Percentiles rank a stretch among this genome's conserved stretches.
These are phyloP conservation scores for Phrixothrix hirtus DNA, from an alignment of 2,888 invertebrate genomes.

Conservation along the genomic window DNA sequence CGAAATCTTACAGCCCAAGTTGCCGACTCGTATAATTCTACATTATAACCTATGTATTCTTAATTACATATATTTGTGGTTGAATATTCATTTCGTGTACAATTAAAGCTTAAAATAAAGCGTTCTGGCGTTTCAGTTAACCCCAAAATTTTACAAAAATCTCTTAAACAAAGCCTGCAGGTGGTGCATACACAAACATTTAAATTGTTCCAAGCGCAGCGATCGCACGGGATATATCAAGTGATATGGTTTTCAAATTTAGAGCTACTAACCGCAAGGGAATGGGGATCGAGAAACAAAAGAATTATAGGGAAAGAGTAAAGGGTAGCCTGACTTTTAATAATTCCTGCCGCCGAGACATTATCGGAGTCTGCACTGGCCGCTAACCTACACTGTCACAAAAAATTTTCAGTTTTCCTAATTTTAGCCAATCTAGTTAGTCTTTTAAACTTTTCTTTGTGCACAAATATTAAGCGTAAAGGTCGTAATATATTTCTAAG, in stretches of 20 bases:
- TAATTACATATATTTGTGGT: slow-evolving; percentile 40
- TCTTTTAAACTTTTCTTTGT: too few species aligned
- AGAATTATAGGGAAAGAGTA: slow-evolving; percentile 51
- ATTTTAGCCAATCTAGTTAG: too few species aligned
- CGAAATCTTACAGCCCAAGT: slow-evolving; percentile 43
- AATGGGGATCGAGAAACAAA: slow-evolving; percentile 37
- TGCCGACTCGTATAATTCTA: slow-evolving; percentile 42
- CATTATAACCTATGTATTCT: slow-evolving; percentile 44
- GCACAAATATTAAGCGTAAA: too few species aligned
- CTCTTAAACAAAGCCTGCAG: not conserved
- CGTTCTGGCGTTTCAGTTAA: not conserved
- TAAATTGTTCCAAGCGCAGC: not conserved
- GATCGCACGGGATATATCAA: slow-evolving; percentile 20
- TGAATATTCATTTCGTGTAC: slow-evolving; percentile 37
- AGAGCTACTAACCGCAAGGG: slow-evolving; percentile 25
- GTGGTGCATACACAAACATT: not conserved
- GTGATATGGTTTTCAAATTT: slow-evolving; percentile 28
- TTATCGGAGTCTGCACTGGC: slow-evolving; percentile 39
- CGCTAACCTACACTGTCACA: slow-evolving; percentile 19
- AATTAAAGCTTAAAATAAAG: slow-evolving; percentile 20
- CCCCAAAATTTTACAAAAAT: not conserved
- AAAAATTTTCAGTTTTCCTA: slow-evolving; percentile 7
- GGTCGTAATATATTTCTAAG: too few species aligned
- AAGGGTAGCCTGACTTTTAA: slow-evolving; percentile 52
- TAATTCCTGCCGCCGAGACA: slow-evolving; percentile 49